Percentiles rank a stretch among this genome's conserved stretches.
Evolutionary conservation across 2,113 vertebrate species (phyloP).

Genomic region (Aspidoscelis tigris): DNA sequence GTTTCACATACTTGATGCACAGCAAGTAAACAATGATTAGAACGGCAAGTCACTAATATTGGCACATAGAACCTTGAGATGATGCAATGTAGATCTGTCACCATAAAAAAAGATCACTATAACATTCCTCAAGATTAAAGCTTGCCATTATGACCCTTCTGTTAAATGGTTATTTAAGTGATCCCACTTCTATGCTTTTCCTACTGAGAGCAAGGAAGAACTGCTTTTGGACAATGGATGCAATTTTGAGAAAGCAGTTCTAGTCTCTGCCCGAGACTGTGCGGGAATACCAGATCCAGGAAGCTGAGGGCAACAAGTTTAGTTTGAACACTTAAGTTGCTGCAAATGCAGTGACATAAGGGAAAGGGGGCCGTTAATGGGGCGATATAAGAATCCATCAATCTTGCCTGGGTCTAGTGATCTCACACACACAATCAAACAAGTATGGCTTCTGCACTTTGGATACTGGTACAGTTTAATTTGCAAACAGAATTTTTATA

Average conservation of each 20-base stretch:
- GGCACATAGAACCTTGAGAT: not conserved
- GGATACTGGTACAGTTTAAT: slow-evolving; percentile 73
- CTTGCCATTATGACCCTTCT: not conserved
- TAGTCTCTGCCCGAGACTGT: not conserved
- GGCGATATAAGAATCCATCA: not conserved
- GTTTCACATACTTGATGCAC: not conserved
- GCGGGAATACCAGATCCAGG: slow-evolving; percentile 1
- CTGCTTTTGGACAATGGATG: not conserved
- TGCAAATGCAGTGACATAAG: not conserved
- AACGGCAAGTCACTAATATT: not conserved
- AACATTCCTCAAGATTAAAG: not conserved
- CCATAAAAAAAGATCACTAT: not conserved
- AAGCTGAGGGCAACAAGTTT: not conserved
- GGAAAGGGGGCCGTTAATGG: not conserved
- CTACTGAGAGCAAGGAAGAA: not conserved
- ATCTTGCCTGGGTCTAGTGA: slow-evolving; percentile 9
- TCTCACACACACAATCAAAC: slow-evolving; percentile 52
- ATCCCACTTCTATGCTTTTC: not conserved
- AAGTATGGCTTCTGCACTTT: slow-evolving; percentile 48
- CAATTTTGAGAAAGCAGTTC: not conserved
- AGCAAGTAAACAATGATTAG: no score
- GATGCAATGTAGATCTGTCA: not conserved
- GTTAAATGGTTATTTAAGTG: not conserved
- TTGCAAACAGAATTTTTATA: slow-evolving; percentile 76
- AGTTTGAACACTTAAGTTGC: not conserved